phyloP scores from a whole-genome alignment of 2,888 invertebrate species.

The Esperia sulphurella region DNA sequence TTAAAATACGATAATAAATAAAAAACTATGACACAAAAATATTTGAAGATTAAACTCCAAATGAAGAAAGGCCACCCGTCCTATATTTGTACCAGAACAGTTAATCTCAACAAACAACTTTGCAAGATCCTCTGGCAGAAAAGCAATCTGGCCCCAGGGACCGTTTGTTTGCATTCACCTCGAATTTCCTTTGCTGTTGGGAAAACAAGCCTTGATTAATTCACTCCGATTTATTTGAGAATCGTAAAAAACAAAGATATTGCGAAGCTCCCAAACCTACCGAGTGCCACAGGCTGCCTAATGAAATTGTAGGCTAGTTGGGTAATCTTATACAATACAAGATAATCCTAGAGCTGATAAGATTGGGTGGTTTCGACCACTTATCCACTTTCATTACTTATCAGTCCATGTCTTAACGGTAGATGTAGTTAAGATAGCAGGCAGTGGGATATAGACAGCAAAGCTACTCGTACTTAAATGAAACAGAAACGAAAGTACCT shows the following conservation, averaged over 20 bases:
- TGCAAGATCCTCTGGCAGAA: conserved; percentile 36
- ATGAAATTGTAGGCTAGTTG: neutral
- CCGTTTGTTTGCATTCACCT: conserved; percentile 45
- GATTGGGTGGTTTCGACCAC: neutral
- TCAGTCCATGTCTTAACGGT: too few relatives aligned
- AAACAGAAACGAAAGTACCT: too few relatives aligned
- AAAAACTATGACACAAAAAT: too few relatives aligned
- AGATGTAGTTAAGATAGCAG: too few relatives aligned
- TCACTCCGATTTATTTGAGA: conserved; percentile 40
- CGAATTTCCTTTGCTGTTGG: conserved; percentile 36
- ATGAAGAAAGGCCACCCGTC: too few relatives aligned
- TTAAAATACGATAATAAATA: too few relatives aligned
- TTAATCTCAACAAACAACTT: conserved; percentile 15
- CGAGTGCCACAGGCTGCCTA: neutral
- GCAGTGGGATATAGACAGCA: too few relatives aligned
- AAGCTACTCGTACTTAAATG: too few relatives aligned
- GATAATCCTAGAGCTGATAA: neutral
- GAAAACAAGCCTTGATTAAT: conserved; percentile 58
- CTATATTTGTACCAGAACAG: conserved; percentile 1
- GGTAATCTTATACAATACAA: neutral
- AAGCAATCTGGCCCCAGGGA: conserved; percentile 40
- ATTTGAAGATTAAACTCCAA: too few relatives aligned
- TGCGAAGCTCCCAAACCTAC: neutral
- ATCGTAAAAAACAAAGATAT: conserved; percentile 18
- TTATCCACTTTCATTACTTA: neutral